Evolutionary conservation across 2,888 invertebrate species (phyloP).

Genomic region (Maniola hyperantus): DNA sequence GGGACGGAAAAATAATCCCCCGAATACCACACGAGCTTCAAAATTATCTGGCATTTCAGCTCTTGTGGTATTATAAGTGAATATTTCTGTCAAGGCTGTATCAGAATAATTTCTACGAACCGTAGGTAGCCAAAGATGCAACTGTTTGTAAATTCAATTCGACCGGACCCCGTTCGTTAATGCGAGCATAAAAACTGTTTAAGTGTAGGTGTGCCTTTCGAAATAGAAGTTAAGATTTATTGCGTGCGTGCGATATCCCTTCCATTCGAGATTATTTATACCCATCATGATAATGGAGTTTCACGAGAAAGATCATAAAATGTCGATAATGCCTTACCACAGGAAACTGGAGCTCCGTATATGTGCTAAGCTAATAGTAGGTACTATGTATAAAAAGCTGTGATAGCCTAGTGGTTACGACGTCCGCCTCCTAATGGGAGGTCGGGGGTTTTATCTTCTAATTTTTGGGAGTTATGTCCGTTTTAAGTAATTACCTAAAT

Average conservation of each 20-base stretch:
- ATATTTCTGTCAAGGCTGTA: no score
- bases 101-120: no score
- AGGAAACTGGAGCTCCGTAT: slow-evolving; percentile 59
- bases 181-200: slow-evolving; percentile 8
- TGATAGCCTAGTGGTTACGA: no score
- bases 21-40: no score
- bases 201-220: slow-evolving; percentile 50
- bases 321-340: slow-evolving; percentile 59
- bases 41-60: no score
- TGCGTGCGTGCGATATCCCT: slow-evolving; percentile 27
- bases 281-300: slow-evolving; percentile 22
- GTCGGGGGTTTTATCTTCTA: no score
- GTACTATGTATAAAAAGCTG: background rate
- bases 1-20: no score
- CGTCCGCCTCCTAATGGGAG: no score
- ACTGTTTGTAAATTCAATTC: slow-evolving; percentile 12
- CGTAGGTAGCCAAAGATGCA: background rate
- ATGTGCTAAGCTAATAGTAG: background rate
- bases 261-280: slow-evolving; percentile 24
- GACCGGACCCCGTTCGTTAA: slow-evolving; percentile 3
- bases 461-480: no score
- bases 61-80: no score
- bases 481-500: no score
- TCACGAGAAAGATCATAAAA: slow-evolving; percentile 50
- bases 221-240: slow-evolving; percentile 48